A percentile compares a stretch with the other conserved stretches of the same genome.
These are phyloP conservation scores for Penaeus chinensis DNA, from an alignment of 1,140 invertebrate genomes.

Conservation along the genomic window DNA sequence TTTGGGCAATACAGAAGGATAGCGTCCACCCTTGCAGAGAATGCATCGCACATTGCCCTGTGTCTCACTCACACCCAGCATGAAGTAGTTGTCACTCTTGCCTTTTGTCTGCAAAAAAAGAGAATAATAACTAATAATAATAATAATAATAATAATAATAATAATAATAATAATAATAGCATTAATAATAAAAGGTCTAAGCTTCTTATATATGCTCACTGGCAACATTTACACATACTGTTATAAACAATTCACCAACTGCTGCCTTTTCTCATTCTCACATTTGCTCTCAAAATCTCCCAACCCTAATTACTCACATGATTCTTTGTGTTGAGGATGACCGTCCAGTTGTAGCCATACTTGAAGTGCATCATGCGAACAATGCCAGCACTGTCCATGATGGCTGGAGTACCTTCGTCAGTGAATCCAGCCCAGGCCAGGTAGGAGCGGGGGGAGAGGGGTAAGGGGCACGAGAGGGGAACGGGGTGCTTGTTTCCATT, in stretches of 20 bases:
- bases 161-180: neutral
- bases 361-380: conserved; percentile 73
- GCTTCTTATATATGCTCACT: no score
- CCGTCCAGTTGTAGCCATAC: conserved; percentile 78
- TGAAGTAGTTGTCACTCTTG: conserved; percentile 84
- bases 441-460: conserved; percentile 78
- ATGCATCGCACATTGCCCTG: conserved; percentile 83
- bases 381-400: conserved; percentile 76
- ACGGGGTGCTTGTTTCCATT: conserved; percentile 64
- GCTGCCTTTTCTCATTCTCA: neutral
- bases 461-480: conserved; percentile 70
- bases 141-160: neutral
- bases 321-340: conserved; percentile 78
- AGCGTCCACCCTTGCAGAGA: conserved; percentile 86
- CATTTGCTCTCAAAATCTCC: neutral
- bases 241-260: no score
- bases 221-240: no score
- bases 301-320: conserved; percentile 70
- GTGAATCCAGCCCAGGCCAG: conserved; percentile 86
- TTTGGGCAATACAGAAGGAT: conserved; percentile 86
- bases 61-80: conserved; percentile 82
- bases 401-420: conserved; percentile 75
- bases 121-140: neutral
- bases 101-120: conserved; percentile 68
- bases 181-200: no score